Percentiles rank a stretch among this genome's conserved stretches.
These are phyloP conservation scores for Paracentrotus lividus DNA, from an alignment of 53 echinoderm and acorn worm species.

Conservation along the genomic window DNA sequence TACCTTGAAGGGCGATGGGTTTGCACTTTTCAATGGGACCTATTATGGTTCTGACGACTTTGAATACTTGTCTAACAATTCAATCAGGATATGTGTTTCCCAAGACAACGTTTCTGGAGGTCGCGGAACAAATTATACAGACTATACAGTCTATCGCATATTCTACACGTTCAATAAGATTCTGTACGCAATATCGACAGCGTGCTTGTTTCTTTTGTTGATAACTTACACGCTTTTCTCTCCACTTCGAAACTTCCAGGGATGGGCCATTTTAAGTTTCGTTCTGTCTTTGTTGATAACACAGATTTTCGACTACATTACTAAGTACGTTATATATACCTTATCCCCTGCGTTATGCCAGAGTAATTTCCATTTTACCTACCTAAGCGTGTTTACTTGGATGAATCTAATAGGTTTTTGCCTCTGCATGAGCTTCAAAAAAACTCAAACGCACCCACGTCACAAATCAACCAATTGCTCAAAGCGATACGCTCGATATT, in stretches of 20 bases:
- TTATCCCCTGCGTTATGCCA: not conserved
- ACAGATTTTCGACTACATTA: not conserved
- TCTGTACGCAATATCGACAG: not conserved
- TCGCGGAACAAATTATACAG: not conserved
- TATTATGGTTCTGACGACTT: not conserved
- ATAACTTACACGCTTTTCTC: not conserved
- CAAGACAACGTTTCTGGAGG: not conserved
- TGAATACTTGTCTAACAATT: constrained; percentile 15
- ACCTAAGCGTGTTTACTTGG: constrained; percentile 16
- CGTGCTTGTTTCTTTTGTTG: not conserved
- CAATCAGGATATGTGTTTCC: not conserved
- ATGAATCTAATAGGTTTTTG: constrained; percentile 26
- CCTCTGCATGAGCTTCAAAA: not conserved
- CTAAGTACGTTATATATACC: not conserved
- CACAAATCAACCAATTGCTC: not conserved
- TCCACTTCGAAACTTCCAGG: constrained; percentile 21
- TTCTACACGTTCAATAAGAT: constrained; percentile 9
- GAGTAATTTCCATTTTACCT: not conserved
- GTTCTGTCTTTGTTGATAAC: not conserved
- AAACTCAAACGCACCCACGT: not conserved
- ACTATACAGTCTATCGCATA: not conserved
- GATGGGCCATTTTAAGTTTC: constrained; percentile 35
- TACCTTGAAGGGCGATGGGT: not conserved
- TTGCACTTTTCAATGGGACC: not conserved
- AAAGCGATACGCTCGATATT: not conserved